A percentile compares a stretch with the other conserved stretches of the same genome.
Conservation (phyloP, 2,888 invertebrate species). For the Dyspetes luteomarginatus region DNA sequence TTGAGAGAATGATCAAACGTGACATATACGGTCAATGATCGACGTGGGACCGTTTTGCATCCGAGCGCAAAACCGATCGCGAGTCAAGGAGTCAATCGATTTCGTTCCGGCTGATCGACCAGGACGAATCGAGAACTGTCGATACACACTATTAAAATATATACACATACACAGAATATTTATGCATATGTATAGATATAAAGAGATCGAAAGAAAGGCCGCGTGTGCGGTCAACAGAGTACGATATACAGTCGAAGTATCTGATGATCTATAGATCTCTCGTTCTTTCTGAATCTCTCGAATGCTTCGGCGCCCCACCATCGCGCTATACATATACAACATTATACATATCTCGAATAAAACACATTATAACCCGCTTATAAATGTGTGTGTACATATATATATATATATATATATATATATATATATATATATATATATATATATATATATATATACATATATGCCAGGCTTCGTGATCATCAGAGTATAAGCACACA, state of each 20-base stretch:
- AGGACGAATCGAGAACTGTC: constrained; percentile 56
- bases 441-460: constrained; percentile 12
- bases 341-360: constrained; percentile 26
- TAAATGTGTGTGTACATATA: no score
- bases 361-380: constrained; percentile 10
- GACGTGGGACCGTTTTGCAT: constrained; percentile 41
- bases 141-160: constrained; percentile 29
- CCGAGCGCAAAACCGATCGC: constrained; percentile 11
- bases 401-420: constrained; percentile 18
- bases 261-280: constrained; percentile 46
- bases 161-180: constrained; percentile 3
- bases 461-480: constrained; percentile 53
- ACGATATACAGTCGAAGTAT: constrained; percentile 42
- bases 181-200: constrained; percentile 3
- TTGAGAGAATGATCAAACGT: constrained; percentile 12
- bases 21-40: constrained; percentile 39
- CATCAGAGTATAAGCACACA: constrained; percentile 44
- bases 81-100: constrained; percentile 63
- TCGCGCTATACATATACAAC: constrained; percentile 25
- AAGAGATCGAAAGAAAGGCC: constrained; percentile 41
- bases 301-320: constrained; percentile 35
- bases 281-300: constrained; percentile 7
- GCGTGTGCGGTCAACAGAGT: constrained; percentile 38
- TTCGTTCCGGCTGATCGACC: constrained; percentile 64
- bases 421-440: constrained; percentile 1